These are phyloP conservation scores for Struthidea cinerea DNA, from an alignment of 2,113 vertebrate genomes.

Conservation along the genomic window DNA sequence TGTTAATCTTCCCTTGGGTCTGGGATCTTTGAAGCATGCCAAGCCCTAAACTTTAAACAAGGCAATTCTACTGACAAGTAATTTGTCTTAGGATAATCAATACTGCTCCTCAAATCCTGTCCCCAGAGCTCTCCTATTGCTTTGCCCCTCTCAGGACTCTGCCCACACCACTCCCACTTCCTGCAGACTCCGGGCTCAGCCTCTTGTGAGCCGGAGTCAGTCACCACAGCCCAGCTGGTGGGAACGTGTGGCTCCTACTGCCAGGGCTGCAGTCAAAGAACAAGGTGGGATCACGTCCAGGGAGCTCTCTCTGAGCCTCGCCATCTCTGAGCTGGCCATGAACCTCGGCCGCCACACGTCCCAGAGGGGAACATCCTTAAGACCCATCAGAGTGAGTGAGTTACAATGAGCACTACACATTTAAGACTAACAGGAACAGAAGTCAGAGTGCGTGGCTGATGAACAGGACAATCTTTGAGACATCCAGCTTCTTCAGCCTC, in stretches of 20 bases:
- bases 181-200: background rate
- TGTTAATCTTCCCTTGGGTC: background rate
- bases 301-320: background rate
- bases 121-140: background rate
- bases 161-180: background rate
- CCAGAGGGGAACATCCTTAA: background rate
- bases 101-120: background rate
- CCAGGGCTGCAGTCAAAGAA: background rate
- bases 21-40: background rate
- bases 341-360: rapidly evolving
- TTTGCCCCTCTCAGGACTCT: background rate
- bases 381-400: background rate
- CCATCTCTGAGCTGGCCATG: background rate
- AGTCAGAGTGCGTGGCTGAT: background rate
- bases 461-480: background rate
- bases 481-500: background rate
- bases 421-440: background rate
- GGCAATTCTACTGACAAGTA: background rate
- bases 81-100: background rate
- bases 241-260: background rate
- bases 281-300: background rate
- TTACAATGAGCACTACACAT: background rate
- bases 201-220: background rate
- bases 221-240: background rate
- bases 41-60: background rate